Percentiles rank a stretch among this genome's conserved stretches.
Evolutionary conservation across 2,113 vertebrate genomes (phyloP).

Genomic region (Scomber scombrus): DNA sequence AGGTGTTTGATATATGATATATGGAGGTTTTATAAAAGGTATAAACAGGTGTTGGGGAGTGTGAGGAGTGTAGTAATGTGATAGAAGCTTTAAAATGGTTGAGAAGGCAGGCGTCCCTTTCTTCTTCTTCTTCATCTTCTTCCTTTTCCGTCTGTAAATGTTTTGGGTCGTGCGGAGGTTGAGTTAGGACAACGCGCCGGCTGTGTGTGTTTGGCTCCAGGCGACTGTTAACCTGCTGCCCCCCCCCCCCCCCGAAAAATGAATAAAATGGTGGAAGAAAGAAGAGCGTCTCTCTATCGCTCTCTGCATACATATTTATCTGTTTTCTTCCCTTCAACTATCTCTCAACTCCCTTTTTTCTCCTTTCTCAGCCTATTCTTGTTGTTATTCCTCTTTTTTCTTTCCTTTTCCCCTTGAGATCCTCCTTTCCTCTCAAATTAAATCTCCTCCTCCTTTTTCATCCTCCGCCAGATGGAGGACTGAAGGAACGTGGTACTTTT

Average conservation of each 20-base stretch:
- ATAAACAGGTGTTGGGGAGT: too few relatives aligned
- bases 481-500: constrained; percentile 11
- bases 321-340: neutral
- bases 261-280: constrained; percentile 13
- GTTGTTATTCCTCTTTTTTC: constrained; percentile 13
- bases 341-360: neutral
- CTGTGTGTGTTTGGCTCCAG: constrained; percentile 16
- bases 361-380: neutral
- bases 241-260: neutral
- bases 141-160: neutral
- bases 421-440: constrained; percentile 38
- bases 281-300: neutral
- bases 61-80: too few relatives aligned
- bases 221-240: neutral
- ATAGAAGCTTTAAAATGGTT: too few relatives aligned
- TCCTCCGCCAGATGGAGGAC: constrained; percentile 26
- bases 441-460: constrained; percentile 16
- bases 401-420: constrained; percentile 22
- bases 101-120: too few relatives aligned
- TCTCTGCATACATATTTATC: neutral
- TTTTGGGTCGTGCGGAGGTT: constrained; percentile 40
- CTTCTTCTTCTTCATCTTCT: too few relatives aligned
- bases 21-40: too few relatives aligned
- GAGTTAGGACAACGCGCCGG: constrained; percentile 17
- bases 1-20: too few relatives aligned